phyloP scores from a whole-genome alignment of 92 coral and sea anemone genomes.

The Paragorgia papillata region DNA sequence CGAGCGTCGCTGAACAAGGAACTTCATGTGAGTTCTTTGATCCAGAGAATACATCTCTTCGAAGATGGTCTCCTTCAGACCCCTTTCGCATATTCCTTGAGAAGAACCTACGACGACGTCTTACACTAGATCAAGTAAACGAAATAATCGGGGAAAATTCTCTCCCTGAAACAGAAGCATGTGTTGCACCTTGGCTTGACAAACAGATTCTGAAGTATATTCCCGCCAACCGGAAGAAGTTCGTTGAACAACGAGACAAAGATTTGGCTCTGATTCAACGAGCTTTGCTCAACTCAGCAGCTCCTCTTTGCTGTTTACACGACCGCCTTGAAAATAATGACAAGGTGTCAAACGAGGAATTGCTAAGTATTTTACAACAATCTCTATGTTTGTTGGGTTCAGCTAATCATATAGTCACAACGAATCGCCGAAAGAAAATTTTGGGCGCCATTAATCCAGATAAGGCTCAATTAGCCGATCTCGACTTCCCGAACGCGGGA shows the following conservation, averaged over 20 bases:
- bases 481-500: slow-evolving; percentile 53
- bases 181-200: slow-evolving; percentile 31
- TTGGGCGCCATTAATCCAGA: slow-evolving; percentile 5
- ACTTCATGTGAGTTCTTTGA: slow-evolving; percentile 12
- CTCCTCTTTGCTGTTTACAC: slow-evolving; percentile 47
- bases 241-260: slow-evolving; percentile 42
- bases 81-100: slow-evolving; percentile 21
- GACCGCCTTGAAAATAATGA: slow-evolving; percentile 41
- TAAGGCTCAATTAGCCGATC: slow-evolving; percentile 43
- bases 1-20: neutral
- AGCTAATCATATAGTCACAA: slow-evolving; percentile 39
- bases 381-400: slow-evolving; percentile 40
- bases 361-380: slow-evolving; percentile 20
- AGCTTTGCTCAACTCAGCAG: slow-evolving; percentile 27
- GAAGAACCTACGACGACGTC: slow-evolving; percentile 29
- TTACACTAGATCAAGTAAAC: slow-evolving; percentile 15
- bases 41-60: slow-evolving; percentile 25
- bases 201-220: slow-evolving; percentile 25
- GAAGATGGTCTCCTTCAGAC: slow-evolving; percentile 30
- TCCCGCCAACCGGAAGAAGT: slow-evolving; percentile 29
- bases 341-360: slow-evolving; percentile 30
- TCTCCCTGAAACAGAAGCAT: slow-evolving; percentile 31
- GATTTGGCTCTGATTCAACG: slow-evolving; percentile 43
- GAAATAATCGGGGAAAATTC: slow-evolving; percentile 26
- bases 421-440: slow-evolving; percentile 34